phyloP scores from a whole-genome alignment of 2,888 invertebrate species.

The Acleris sparsana region DNA sequence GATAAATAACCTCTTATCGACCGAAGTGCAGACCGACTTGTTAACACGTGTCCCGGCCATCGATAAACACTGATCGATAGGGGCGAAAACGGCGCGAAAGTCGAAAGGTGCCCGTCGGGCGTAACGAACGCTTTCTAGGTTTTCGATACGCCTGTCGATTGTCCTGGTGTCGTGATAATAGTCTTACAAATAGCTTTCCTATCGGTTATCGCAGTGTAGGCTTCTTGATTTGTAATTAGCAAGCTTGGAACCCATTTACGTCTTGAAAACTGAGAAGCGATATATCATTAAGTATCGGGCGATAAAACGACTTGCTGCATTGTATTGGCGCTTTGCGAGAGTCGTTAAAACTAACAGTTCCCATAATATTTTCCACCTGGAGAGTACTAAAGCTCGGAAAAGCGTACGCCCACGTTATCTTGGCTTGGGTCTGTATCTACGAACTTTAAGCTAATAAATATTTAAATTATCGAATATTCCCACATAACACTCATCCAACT shows the following conservation, averaged over 20 bases:
- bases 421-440: no score
- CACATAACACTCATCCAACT: no score
- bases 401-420: no score
- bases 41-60: constrained; percentile 63
- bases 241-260: constrained; percentile 14
- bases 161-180: constrained; percentile 45
- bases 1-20: constrained; percentile 62
- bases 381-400: no score
- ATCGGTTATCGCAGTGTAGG: constrained; percentile 35
- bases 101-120: constrained; percentile 36
- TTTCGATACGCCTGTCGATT: constrained; percentile 35
- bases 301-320: constrained; percentile 3
- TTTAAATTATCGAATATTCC: no score
- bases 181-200: constrained; percentile 47
- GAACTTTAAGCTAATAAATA: no score
- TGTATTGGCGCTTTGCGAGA: constrained; percentile 6
- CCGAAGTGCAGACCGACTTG: constrained; percentile 56
- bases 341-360: neutral
- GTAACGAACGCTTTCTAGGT: constrained; percentile 39
- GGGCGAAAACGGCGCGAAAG: constrained; percentile 42
- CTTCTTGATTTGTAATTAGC: constrained; percentile 34
- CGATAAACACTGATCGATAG: constrained; percentile 61
- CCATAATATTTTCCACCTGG: no score
- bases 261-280: constrained; percentile 12
- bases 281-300: constrained; percentile 10